Conservation (phyloP, 2,797 vertebrate species). For the Vultur gryphus region DNA sequence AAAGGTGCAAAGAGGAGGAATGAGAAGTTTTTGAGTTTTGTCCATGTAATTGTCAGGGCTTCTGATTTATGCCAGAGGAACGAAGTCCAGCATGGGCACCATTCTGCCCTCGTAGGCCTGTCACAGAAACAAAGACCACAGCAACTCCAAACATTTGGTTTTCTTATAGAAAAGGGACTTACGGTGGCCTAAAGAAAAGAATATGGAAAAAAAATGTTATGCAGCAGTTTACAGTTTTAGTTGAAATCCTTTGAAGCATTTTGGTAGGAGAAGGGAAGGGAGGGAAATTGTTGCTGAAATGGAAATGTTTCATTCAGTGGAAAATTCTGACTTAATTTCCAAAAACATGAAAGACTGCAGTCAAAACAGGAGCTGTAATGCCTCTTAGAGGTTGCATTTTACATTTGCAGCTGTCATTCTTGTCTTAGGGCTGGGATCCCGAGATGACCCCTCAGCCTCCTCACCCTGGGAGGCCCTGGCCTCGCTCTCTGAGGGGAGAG, state of each 20-base stretch:
- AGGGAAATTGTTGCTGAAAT: neutral
- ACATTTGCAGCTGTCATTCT: conserved; percentile 26
- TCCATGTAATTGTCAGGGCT: neutral
- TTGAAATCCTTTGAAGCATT: neutral
- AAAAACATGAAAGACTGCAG: neutral
- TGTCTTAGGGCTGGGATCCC: neutral
- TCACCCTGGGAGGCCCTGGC: neutral
- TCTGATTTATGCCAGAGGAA: neutral
- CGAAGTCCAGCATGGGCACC: neutral
- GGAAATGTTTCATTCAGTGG: neutral
- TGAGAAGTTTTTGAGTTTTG: rapidly evolving
- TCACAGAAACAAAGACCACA: neutral
- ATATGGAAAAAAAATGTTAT: neutral
- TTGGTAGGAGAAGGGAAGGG: neutral
- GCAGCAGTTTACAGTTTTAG: neutral
- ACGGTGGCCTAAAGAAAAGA: neutral
- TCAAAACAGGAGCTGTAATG: neutral
- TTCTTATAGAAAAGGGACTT: neutral
- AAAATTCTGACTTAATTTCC: conserved; percentile 19
- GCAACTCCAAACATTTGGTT: neutral
- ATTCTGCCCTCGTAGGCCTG: neutral
- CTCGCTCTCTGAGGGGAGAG: neutral
- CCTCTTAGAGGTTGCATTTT: neutral
- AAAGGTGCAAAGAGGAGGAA: neutral
- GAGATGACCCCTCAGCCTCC: neutral